phyloP scores from a whole-genome alignment of 2,113 vertebrate species.

The Micronycteris hirsuta region DNA sequence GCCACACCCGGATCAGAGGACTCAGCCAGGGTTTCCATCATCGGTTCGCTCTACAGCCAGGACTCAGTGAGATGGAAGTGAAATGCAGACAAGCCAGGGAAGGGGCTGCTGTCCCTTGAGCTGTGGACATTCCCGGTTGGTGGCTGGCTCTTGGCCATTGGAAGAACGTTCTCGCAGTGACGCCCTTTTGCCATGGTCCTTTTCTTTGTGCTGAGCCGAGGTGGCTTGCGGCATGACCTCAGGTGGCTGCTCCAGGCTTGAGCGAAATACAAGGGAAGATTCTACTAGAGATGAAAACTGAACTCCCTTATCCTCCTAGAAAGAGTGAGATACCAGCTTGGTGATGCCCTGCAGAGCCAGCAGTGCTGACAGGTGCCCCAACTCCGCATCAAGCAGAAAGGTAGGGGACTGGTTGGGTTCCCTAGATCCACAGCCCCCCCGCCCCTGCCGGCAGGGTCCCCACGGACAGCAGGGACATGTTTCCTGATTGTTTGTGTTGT shows the following conservation, averaged over 20 bases:
- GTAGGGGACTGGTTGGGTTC: not conserved
- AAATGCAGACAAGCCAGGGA: not conserved
- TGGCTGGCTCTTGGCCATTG: not conserved
- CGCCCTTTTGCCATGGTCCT: not conserved
- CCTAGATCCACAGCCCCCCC: not conserved
- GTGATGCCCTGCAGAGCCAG: not conserved
- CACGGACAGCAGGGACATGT: not conserved
- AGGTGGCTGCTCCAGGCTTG: not conserved
- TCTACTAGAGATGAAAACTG: not conserved
- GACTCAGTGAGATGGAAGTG: not conserved
- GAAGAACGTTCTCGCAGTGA: not conserved
- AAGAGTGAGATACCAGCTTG: not conserved
- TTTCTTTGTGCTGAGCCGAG: not conserved
- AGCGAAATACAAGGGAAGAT: not conserved
- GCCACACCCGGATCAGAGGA: conserved; percentile 1
- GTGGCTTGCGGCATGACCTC: not conserved
- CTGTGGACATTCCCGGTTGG: not conserved
- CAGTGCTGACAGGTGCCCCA: not conserved
- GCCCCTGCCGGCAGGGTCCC: not conserved
- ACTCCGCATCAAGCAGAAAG: not conserved
- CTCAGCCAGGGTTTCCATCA: not conserved
- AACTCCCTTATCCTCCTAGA: not conserved
- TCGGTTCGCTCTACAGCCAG: conserved; percentile 34
- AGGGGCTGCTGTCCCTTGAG: not conserved
- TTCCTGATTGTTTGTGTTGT: not conserved